Evolutionary conservation across 2,113 vertebrate species (phyloP), one percentile per base, ranked within the genome.

Genomic region (Sakesphorus luctuosus): DNA sequence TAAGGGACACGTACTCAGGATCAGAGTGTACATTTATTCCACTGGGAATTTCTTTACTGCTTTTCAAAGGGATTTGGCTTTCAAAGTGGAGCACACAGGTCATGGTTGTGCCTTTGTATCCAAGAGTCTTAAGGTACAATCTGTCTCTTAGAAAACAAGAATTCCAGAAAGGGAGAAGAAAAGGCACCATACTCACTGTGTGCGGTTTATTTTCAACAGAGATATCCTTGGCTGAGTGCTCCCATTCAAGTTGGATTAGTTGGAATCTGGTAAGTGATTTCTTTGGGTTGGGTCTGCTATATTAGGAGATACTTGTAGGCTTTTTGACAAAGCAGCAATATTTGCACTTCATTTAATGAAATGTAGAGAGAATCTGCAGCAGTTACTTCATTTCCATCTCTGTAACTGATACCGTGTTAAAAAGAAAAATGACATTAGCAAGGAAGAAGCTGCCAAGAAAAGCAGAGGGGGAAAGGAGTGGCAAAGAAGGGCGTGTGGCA

Each of bases 171-270:
- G 38, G 1, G 4, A 46, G n/a, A 23, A 49, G 59, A 35, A 76
- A 87, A 62, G 21, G 35, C n/a, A 36, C 18, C 21, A 7, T 50
- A 9, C 33, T 97, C n/a, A 97, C 58, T 43, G 9, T 40, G 14
- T 61, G 4, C 0, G 4, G 4, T 92, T 96, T 79, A 11, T 81
- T 96, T 97, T 91, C 88, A 38, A 98, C 97, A 97, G 99, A 98
- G 97, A 91, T 99, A 99, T 96, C 99, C 99, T 10, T 99, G 99
- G 99, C 99, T 99, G 99, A 99, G 97, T n/a, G 99, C 99, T 68
- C 99, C 99, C 50, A 99, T 99, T 98, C 99, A 99, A 97, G 99
- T 99, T 84, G 98, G 98, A 93, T 96, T 99, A 97, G 99, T 99
- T 58, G 99, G 99, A 97, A 98, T 99, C 97, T 99, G 99, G 99